Conservation (phyloP, 2,888 invertebrate genomes). For the Microctonus hyperodae region DNA sequence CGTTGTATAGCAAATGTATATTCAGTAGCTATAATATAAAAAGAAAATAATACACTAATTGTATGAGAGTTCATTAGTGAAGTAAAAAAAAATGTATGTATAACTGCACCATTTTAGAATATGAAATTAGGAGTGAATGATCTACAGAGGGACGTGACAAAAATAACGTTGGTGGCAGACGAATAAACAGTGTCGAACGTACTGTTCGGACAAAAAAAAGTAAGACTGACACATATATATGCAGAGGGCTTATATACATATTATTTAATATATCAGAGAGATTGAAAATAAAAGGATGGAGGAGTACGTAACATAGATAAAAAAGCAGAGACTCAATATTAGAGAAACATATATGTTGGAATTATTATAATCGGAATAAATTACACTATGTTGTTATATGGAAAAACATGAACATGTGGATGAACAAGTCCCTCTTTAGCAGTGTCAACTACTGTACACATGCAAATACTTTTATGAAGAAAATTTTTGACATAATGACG, state of each 20-base stretch:
- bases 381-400: conserved; percentile 12
- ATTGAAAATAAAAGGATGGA: conserved; percentile 9
- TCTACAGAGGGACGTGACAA: neutral
- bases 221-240: neutral
- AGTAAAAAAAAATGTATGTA: too few species aligned
- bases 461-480: neutral
- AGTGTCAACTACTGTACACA: neutral
- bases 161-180: conserved; percentile 1
- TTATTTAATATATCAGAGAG: conserved; percentile 15
- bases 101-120: neutral
- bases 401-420: conserved; percentile 32
- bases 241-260: neutral
- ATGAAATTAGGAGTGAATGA: neutral
- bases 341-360: conserved; percentile 38
- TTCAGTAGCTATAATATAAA: neutral
- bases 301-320: conserved; percentile 7
- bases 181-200: conserved; percentile 12
- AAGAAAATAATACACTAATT: neutral
- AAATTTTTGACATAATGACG: neutral
- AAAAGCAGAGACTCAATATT: neutral
- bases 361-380: conserved; percentile 36
- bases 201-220: neutral
- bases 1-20: neutral
- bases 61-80: neutral
- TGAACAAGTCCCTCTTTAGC: neutral